These are phyloP conservation scores for Cosmorhoe ocellata DNA, from an alignment of 2,888 invertebrate species.

Conservation along the genomic window DNA sequence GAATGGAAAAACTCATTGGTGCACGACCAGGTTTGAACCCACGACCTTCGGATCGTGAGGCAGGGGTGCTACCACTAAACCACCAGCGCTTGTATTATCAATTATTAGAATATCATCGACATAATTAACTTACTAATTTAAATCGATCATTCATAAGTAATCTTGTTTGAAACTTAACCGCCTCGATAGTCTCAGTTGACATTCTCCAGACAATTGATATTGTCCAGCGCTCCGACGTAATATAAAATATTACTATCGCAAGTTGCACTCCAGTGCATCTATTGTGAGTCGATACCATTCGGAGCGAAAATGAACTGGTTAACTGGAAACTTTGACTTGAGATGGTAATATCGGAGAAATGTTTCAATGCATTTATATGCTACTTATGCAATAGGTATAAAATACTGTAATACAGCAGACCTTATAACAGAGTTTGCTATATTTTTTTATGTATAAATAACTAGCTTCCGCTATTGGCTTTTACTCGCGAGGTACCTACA, in stretches of 20 bases:
- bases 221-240: slow-evolving; percentile 35
- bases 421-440: too few relatives aligned
- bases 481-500: too few relatives aligned
- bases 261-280: slow-evolving; percentile 63
- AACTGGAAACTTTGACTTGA: slow-evolving; percentile 64
- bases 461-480: too few relatives aligned
- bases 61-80: too few relatives aligned
- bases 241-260: slow-evolving; percentile 48
- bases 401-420: too few relatives aligned
- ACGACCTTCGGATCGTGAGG: too few relatives aligned
- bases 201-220: slow-evolving; percentile 26
- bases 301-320: slow-evolving; percentile 75
- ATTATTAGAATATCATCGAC: too few relatives aligned
- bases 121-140: too few relatives aligned
- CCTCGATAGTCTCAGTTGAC: slow-evolving; percentile 19
- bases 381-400: background rate
- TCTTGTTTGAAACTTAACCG: slow-evolving; percentile 4
- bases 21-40: too few relatives aligned
- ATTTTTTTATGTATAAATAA: too few relatives aligned
- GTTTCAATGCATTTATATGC: slow-evolving; percentile 13
- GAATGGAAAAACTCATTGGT: too few relatives aligned
- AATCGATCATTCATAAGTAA: background rate
- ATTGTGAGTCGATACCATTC: slow-evolving; percentile 69
- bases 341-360: slow-evolving; percentile 52
- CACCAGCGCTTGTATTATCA: too few relatives aligned